Conservation (phyloP, 2,113 vertebrate genomes). For the Hemiprocne comata region DNA sequence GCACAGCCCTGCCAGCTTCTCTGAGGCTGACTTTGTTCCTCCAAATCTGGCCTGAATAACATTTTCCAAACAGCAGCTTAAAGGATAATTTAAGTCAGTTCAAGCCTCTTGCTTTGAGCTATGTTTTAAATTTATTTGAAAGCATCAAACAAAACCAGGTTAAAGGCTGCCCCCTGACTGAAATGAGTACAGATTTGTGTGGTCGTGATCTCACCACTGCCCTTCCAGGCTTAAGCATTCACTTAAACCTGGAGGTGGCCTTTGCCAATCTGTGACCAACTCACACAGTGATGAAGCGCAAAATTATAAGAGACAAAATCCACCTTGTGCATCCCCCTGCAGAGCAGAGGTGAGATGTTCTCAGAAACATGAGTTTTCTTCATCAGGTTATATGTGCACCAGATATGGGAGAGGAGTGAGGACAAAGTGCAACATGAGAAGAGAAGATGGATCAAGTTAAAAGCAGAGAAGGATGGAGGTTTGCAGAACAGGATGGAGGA, state of each 20-base stretch:
- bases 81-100: not conserved
- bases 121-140: not conserved
- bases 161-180: not conserved
- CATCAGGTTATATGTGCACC: not conserved
- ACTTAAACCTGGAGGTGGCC: not conserved
- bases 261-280: not conserved
- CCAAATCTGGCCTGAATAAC: not conserved
- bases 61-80: not conserved
- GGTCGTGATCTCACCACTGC: not conserved
- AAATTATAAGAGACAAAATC: not conserved
- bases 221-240: not conserved
- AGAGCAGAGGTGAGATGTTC: not conserved
- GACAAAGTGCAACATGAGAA: not conserved
- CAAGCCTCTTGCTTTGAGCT: not conserved
- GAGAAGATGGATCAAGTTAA: not conserved
- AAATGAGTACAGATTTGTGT: not conserved
- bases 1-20: rapidly evolving
- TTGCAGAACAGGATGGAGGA: not conserved
- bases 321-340: not conserved
- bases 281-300: not conserved
- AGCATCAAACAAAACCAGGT: not conserved
- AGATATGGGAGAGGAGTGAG: not conserved
- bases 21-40: not conserved
- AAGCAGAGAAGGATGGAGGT: not conserved
- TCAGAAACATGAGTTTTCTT: not conserved